These are phyloP conservation scores for Acronicta aceris DNA, from an alignment of 2,888 invertebrate species.

Conservation along the genomic window DNA sequence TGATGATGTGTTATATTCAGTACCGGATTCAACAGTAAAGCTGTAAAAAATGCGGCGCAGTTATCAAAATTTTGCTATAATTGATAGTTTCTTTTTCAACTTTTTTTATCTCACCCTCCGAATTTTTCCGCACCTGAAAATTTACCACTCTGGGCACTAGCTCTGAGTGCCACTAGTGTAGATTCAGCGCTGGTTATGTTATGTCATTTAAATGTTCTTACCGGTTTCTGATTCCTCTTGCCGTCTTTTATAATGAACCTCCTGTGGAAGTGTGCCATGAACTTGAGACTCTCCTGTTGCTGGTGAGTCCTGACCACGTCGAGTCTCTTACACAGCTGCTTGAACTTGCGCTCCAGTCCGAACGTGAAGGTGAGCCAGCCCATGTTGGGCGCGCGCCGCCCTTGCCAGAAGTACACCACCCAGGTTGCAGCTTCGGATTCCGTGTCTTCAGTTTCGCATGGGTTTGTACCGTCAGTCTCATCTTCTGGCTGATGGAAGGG, in stretches of 20 bases:
- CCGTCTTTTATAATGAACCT: constrained; percentile 98
- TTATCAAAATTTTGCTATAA: too few relatives aligned
- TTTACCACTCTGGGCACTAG: too few relatives aligned
- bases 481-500: constrained; percentile 80
- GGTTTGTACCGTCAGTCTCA: constrained; percentile 78
- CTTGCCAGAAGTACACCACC: constrained; percentile 99
- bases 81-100: too few relatives aligned
- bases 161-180: too few relatives aligned
- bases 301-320: constrained; percentile 99
- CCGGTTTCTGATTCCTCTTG: constrained; percentile 90
- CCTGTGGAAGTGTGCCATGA: constrained; percentile 98
- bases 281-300: constrained; percentile 99
- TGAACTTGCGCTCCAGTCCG: constrained; percentile 90
- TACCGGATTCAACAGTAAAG: too few relatives aligned
- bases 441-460: constrained; percentile 84
- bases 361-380: constrained; percentile 99
- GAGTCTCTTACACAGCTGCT: constrained; percentile 77
- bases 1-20: too few relatives aligned
- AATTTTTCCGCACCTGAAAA: too few relatives aligned
- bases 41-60: too few relatives aligned
- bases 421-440: constrained; percentile 90
- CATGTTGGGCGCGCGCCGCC: constrained; percentile 98
- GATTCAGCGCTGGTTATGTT: too few relatives aligned
- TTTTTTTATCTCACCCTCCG: too few relatives aligned
- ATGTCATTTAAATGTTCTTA: constrained; percentile 42